phyloP scores from a whole-genome alignment of 92 coral and sea anemone genomes.

The Phenganax marumi region DNA sequence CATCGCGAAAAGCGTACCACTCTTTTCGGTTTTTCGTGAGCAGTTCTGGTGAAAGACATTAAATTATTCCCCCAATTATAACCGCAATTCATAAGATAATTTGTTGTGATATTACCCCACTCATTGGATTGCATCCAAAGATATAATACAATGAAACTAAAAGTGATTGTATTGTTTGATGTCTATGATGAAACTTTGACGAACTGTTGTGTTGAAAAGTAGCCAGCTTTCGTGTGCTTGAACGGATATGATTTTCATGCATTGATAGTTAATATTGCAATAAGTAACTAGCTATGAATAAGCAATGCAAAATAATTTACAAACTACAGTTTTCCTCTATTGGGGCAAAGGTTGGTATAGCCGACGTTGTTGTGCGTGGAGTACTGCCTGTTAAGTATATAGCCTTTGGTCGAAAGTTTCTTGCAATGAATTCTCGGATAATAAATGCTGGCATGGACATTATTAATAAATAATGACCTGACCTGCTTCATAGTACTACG shows the following conservation, averaged over 20 bases:
- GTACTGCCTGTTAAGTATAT: too few species aligned
- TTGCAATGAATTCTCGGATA: too few species aligned
- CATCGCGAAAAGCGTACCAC: not conserved
- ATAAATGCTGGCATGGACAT: constrained; percentile 3
- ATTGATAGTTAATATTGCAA: not conserved
- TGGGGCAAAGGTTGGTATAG: not conserved
- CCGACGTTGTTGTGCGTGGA: not conserved
- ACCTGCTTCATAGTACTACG: constrained; percentile 9
- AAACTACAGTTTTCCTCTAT: not conserved
- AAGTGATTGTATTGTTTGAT: not conserved
- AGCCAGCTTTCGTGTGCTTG: not conserved
- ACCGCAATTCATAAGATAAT: not conserved
- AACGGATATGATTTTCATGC: constrained; percentile 18
- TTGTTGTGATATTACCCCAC: not conserved
- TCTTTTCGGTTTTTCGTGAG: not conserved
- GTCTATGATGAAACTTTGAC: not conserved
- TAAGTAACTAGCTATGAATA: not conserved
- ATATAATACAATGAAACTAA: not conserved
- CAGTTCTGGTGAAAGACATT: not conserved
- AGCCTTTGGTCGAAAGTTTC: not conserved
- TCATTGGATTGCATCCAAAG: not conserved
- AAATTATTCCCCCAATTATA: not conserved
- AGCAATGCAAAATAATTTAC: not conserved
- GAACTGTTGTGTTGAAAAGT: not conserved
- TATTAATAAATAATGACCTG: constrained; percentile 14